A percentile compares a stretch with the other conserved stretches of the same genome.
These are phyloP conservation scores for Doryteuthis pealeii DNA, from an alignment of 1,140 invertebrate genomes.

Conservation along the genomic window DNA sequence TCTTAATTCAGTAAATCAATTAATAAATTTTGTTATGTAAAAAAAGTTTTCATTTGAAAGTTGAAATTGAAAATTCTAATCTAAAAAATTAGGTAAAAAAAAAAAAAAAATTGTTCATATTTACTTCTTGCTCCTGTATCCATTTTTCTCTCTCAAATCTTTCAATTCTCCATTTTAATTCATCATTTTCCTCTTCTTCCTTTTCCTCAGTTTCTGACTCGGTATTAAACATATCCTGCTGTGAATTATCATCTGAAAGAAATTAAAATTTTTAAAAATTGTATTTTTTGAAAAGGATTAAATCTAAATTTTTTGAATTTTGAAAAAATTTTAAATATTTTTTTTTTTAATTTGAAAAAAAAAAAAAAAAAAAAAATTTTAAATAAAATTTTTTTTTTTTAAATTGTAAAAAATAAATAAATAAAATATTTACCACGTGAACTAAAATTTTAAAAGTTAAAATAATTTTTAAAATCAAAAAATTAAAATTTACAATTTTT, in stretches of 20 bases:
- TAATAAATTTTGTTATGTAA: too few species aligned
- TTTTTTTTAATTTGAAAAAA: background rate
- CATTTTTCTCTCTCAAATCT: slow-evolving; percentile 58
- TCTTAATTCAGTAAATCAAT: too few species aligned
- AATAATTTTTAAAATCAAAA: too few species aligned
- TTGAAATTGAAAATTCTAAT: too few species aligned
- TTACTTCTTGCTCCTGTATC: slow-evolving; percentile 53
- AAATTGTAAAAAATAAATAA: background rate
- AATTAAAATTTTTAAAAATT: background rate
- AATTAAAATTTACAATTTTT: too few species aligned
- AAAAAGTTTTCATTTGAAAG: too few species aligned
- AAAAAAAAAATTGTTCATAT: background rate
- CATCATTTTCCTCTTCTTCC: slow-evolving; percentile 69
- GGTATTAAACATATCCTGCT: slow-evolving; percentile 52
- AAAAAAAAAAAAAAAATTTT: background rate
- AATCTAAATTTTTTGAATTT: background rate
- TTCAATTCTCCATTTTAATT: slow-evolving; percentile 66
- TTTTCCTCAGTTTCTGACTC: slow-evolving; percentile 64
- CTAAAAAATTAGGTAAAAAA: too few species aligned
- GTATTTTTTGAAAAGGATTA: background rate
- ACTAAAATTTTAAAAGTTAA: too few species aligned
- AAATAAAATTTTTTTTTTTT: background rate
- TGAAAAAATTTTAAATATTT: background rate
- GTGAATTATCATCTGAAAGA: slow-evolving; percentile 44
- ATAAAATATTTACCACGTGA: too few species aligned